Conservation (phyloP, 2,797 vertebrate genomes). For the Lates japonicus region DNA sequence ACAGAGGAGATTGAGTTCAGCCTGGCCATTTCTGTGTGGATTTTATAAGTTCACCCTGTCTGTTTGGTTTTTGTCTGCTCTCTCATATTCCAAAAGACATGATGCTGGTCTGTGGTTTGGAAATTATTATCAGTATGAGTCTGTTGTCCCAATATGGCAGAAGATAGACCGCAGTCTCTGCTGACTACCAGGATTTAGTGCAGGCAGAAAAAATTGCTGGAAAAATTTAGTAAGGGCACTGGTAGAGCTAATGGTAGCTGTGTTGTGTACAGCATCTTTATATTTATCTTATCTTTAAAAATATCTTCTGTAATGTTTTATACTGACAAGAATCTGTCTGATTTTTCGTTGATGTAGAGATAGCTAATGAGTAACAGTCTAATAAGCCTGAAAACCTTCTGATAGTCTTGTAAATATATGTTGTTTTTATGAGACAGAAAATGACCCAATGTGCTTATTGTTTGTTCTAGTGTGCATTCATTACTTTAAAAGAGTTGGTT, state of each 20-base stretch:
- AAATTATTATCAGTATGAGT: conserved; percentile 2
- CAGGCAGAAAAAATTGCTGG: background rate
- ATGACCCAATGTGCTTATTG: background rate
- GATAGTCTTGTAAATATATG: conserved; percentile 8
- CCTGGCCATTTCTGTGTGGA: background rate
- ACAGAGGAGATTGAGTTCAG: conserved; percentile 1
- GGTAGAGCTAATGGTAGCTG: background rate
- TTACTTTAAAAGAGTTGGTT: conserved; percentile 27
- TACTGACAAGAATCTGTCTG: background rate
- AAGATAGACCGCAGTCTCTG: background rate
- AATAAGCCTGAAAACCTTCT: background rate
- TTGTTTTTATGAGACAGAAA: background rate
- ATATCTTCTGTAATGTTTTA: background rate
- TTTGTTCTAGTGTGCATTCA: background rate
- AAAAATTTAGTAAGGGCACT: background rate
- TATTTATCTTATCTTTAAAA: too few relatives aligned
- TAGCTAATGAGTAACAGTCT: conserved; percentile 9
- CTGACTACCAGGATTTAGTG: background rate
- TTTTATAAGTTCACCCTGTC: background rate
- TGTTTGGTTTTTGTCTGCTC: background rate
- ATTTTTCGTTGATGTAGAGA: background rate
- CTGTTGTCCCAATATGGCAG: background rate
- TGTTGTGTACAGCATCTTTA: background rate
- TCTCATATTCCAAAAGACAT: background rate
- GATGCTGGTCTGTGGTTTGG: background rate